Evolutionary conservation across 2,113 vertebrate genomes (phyloP), one percentile per base, ranked within the genome.

Genomic region (Gambusia holbrooki): DNA sequence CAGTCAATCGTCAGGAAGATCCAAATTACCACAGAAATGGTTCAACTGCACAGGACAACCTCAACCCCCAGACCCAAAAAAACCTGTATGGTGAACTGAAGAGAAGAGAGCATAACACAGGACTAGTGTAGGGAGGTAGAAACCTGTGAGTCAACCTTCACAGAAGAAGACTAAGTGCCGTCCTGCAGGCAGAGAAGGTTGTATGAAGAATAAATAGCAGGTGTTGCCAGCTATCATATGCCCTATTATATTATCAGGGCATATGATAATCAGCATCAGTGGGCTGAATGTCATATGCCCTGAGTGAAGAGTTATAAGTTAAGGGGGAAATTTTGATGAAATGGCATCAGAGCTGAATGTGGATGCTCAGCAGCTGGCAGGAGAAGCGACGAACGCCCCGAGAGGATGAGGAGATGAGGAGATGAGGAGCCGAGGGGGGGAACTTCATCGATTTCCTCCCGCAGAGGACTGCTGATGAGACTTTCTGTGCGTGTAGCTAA

Each of bases 401-500:
- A 25, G 48, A n/a, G 33, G 27, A 71, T 25, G 40, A 71, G 33
- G 25, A 22, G n/a, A 2, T 62, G 0, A 0, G 35, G 28, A 60
- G 27, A 48, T 35, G 65, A 73, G 42, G 42, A 74, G 66, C 62
- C 45, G 76, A n/a, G n/a, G 51, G 27, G 13, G 35, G 10, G 35
- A 12, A 30, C 67, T 80, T 72, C 33, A 76, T 73, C 69, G 58
- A 87, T 82, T 62, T 27, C 66, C 29, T 66, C 4, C 70, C 29
- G 63, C 40, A 68, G 64, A 71, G 79, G 32, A 29, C 69, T 32
- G 71, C 42, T 64, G 69, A 35, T 61, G 37, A 29, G 37, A 77
- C 77, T 77, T 69, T 82, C 65, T 75, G 73, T 85, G 83, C 76
- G 6, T 69, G 73, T 73, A 64, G 66, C 82, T 72, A 61, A 84